Evolutionary conservation across 2,888 invertebrate genomes (phyloP), one percentile per base, ranked within the genome.

Genomic region (Amphipoea lucens): DNA sequence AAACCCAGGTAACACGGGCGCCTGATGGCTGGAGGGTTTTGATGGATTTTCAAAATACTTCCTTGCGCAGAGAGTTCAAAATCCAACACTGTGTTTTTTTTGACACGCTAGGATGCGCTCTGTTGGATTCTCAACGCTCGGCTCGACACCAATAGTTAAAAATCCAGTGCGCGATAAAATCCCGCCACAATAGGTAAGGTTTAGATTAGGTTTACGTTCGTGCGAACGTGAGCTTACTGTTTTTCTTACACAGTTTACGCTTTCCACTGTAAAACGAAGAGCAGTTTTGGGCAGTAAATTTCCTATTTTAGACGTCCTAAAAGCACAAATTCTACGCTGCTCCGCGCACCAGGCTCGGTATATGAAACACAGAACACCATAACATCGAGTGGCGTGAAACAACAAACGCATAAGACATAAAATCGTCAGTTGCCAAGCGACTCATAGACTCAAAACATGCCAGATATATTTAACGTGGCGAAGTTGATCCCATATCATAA

Each of bases 391-490:
- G 4, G 9, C 36, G 0, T 75, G 29, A 48, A 79, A 79, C 36
- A 74, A 67, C 40, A 57, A 60, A 60, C 45, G 9, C 45, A 42
- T 20, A 17, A 65, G 1, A 23, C 51, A 51, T 20, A 36, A 14
- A 17, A 70, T 42, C 40, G 1, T 48, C 74, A n/a, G n/a, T 70
- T 51, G 42, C 62, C 29, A 73, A 74, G 57, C 54, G 63, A 45
- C 57, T 51, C 45, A 12, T 36, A 23, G 12, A 36, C 51, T 63
- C 74, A 74, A 68, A 72, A 75, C 65, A 72, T 40, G 14, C 65
- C 65, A 71, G 85, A 84, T 84, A 84, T 79, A 79, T 72, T 72
- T 85, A 72, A 66, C 74, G 23, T 48, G 48, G 54, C 36, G 29
- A 83, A 77, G 68, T 81, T 62, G 23, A 48, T 62, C 68, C 62